Evolutionary conservation across 1,140 invertebrate species (phyloP).

Genomic region (Procambarus clarkii): DNA sequence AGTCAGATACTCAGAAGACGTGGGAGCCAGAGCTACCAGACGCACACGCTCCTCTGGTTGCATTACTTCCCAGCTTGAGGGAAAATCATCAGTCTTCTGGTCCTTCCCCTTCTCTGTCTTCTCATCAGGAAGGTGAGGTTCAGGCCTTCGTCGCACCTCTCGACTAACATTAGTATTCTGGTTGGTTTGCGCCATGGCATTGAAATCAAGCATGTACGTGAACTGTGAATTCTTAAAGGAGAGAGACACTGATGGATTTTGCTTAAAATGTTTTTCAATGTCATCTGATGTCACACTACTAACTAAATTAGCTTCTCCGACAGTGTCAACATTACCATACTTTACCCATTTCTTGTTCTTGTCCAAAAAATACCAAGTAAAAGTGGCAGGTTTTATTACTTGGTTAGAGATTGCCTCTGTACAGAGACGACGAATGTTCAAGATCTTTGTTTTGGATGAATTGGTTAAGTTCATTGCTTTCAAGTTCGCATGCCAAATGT

Average conservation of each 20-base stretch:
- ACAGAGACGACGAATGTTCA: conserved; percentile 30
- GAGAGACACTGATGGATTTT: neutral
- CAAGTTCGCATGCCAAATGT: conserved; percentile 50
- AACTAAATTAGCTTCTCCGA: conserved; percentile 3
- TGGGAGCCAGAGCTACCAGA: neutral
- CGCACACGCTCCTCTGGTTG: conserved; percentile 2
- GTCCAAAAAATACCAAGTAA: conserved; percentile 46
- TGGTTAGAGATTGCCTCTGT: neutral
- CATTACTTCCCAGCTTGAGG: conserved; percentile 30
- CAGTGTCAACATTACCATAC: conserved; percentile 57
- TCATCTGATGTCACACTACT: conserved; percentile 47
- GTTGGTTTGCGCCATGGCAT: conserved; percentile 50
- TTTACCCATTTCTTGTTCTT: conserved; percentile 42
- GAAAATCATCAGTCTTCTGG: neutral
- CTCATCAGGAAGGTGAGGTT: conserved; percentile 20
- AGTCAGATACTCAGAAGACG: conserved; percentile 22
- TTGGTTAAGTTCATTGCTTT: conserved; percentile 44
- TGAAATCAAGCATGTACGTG: conserved; percentile 28
- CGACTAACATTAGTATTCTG: conserved; percentile 36
- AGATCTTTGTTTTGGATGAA: conserved; percentile 20
- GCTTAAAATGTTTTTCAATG: conserved; percentile 39
- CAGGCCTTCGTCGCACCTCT: conserved; percentile 42
- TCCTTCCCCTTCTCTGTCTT: neutral
- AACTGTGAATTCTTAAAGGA: conserved; percentile 31
- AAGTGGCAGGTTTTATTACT: neutral